phyloP scores from a whole-genome alignment of 2,797 vertebrate species.

The Onychomys arenicola region DNA sequence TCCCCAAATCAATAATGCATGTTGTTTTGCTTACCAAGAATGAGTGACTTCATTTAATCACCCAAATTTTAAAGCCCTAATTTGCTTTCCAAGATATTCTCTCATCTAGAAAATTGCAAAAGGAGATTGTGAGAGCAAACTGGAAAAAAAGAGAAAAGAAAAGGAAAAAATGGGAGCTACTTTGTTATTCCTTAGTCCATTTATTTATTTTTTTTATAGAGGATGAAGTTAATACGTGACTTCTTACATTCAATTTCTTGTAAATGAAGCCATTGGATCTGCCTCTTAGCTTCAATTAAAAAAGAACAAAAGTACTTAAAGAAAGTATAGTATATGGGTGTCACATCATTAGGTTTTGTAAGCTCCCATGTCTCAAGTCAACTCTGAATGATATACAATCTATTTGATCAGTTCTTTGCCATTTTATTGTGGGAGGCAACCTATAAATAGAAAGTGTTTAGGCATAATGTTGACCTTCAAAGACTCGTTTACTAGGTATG shows the following conservation, averaged over 20 bases:
- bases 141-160: neutral
- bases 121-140: slow-evolving; percentile 19
- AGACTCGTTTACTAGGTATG: neutral
- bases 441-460: neutral
- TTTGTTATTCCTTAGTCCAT: neutral
- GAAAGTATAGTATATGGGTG: neutral
- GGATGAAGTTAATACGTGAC: neutral
- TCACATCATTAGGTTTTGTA: neutral
- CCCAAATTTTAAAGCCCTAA: slow-evolving; percentile 44
- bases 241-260: neutral
- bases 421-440: neutral
- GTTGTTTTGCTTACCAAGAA: slow-evolving; percentile 66
- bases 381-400: neutral
- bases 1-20: slow-evolving; percentile 70
- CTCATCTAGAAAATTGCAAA: slow-evolving; percentile 42
- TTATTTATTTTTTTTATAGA: neutral
- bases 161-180: neutral
- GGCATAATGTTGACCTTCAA: neutral
- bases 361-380: neutral
- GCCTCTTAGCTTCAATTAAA: slow-evolving; percentile 1
- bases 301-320: neutral
- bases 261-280: neutral
- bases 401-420: neutral
- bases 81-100: slow-evolving; percentile 62
- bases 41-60: slow-evolving; percentile 60